These are phyloP conservation scores for Luperina nickerlii DNA, from an alignment of 2,888 invertebrate genomes.

Conservation along the genomic window DNA sequence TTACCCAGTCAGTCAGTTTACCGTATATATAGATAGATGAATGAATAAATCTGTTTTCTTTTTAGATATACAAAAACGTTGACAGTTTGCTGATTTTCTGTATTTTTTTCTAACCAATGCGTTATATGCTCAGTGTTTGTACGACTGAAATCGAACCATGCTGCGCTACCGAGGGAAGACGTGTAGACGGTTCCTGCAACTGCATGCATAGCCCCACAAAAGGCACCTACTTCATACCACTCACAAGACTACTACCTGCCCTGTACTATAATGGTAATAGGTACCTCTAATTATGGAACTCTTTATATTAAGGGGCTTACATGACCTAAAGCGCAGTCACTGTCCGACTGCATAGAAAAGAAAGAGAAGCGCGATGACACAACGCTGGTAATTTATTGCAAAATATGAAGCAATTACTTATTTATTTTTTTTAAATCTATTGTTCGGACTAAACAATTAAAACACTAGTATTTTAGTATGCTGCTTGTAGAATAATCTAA, in stretches of 20 bases:
- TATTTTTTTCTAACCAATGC: neutral
- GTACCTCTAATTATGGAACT: neutral
- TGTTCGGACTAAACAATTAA: too few species aligned
- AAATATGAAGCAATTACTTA: too few species aligned
- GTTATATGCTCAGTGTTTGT: constrained; percentile 7
- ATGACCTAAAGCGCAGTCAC: too few species aligned
- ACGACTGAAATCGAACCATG: constrained; percentile 33
- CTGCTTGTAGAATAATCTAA: too few species aligned
- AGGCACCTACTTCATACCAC: constrained; percentile 30
- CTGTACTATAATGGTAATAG: constrained; percentile 27
- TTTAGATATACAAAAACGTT: neutral
- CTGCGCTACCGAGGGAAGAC: constrained; percentile 28
- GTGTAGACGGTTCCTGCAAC: constrained; percentile 43
- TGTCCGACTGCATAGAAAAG: too few species aligned
- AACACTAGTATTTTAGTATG: too few species aligned
- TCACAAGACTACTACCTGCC: constrained; percentile 32
- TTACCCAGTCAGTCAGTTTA: too few species aligned
- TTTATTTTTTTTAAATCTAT: too few species aligned
- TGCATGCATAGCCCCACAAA: constrained; percentile 22
- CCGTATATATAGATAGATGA: too few species aligned
- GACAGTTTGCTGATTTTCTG: neutral
- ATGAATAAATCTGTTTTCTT: too few species aligned
- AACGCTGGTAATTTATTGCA: too few species aligned
- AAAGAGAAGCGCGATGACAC: too few species aligned
- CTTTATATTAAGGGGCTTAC: neutral